A percentile compares a stretch with the other conserved stretches of the same genome.
Evolutionary conservation across 2,888 invertebrate genomes (phyloP).

Genomic region (Athetis lepigone): DNA sequence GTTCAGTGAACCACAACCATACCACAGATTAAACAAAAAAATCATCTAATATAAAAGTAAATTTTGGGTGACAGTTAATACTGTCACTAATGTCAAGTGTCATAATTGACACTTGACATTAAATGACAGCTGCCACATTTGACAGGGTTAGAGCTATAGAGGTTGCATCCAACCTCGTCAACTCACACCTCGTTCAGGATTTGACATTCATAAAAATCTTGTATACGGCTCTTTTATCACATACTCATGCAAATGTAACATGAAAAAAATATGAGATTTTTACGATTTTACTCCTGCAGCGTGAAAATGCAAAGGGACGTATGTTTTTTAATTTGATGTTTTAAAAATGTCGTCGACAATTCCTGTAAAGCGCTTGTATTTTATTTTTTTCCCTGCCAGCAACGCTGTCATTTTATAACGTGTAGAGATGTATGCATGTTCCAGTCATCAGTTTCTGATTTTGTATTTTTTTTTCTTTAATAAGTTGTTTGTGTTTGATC

Average conservation of each 20-base stretch:
- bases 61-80: too few species aligned
- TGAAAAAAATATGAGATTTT: constrained; percentile 47
- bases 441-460: not conserved
- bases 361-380: constrained; percentile 11
- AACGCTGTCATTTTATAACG: constrained; percentile 1
- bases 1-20: too few species aligned
- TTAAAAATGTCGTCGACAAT: constrained; percentile 43
- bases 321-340: constrained; percentile 52
- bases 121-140: too few species aligned
- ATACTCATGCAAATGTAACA: constrained; percentile 30
- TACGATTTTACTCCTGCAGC: constrained; percentile 42
- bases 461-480: not conserved
- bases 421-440: not conserved
- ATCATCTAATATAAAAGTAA: too few species aligned
- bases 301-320: constrained; percentile 44
- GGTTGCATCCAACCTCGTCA: not conserved
- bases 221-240: constrained; percentile 34
- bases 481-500: not conserved
- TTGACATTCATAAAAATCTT: constrained; percentile 14
- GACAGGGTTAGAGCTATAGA: too few species aligned
- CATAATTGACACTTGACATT: too few species aligned
- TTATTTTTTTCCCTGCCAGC: constrained; percentile 5
- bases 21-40: too few species aligned
- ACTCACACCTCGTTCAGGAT: constrained; percentile 14
- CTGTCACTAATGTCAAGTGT: too few species aligned